A percentile compares a stretch with the other conserved stretches of the same genome.
Conservation (phyloP, 2,888 invertebrate genomes). For the Mantis religiosa region DNA sequence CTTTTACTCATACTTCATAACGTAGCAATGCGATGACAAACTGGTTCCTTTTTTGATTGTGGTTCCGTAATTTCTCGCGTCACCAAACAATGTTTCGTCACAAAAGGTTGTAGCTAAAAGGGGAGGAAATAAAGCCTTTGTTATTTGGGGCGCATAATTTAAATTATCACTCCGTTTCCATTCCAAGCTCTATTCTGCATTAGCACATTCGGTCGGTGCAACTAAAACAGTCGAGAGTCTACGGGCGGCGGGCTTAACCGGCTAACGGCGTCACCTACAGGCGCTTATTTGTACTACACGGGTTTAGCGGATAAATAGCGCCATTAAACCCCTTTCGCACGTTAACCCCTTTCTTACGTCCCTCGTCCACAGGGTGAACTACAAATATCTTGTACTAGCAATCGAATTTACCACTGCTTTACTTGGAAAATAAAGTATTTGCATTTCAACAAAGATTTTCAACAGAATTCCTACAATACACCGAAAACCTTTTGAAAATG, state of each 20-base stretch:
- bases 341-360: neutral
- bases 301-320: neutral
- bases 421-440: too few species aligned
- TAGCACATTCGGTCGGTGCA: neutral
- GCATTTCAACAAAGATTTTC: too few species aligned
- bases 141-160: neutral
- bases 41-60: neutral
- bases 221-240: neutral
- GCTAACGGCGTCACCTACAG: neutral
- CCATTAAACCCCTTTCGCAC: neutral
- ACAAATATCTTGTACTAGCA: too few species aligned
- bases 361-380: neutral
- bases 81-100: neutral
- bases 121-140: neutral
- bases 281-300: neutral
- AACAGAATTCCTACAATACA: too few species aligned
- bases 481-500: too few species aligned
- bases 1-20: neutral
- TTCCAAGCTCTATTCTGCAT: neutral
- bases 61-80: neutral
- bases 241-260: neutral
- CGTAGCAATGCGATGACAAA: neutral
- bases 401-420: too few species aligned
- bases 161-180: neutral
- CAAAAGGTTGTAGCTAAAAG: neutral